Evolutionary conservation across 2,888 invertebrate genomes (phyloP).

Genomic region (Cheilosia impressa): DNA sequence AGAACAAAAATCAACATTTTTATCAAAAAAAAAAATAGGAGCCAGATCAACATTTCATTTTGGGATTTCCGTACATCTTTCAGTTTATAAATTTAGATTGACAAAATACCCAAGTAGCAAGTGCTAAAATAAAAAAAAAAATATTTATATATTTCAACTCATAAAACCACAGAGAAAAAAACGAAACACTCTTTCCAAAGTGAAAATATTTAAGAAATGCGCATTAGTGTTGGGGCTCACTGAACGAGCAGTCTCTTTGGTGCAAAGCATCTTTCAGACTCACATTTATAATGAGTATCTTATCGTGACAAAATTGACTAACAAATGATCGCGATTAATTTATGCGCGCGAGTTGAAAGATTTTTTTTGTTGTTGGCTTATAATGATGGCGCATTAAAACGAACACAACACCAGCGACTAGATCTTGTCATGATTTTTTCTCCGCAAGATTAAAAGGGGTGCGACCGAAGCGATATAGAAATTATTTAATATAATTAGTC

Average conservation of each 20-base stretch:
- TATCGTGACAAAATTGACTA: constrained; percentile 73
- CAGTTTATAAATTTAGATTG: constrained; percentile 31
- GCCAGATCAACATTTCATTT: constrained; percentile 36
- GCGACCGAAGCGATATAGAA: constrained; percentile 61
- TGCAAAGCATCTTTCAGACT: constrained; percentile 48
- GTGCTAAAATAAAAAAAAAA: constrained; percentile 22
- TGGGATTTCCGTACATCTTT: constrained; percentile 14
- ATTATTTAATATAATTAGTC: constrained; percentile 68
- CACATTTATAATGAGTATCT: constrained; percentile 64
- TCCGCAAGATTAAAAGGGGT: constrained; percentile 67
- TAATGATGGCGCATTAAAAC: constrained; percentile 7
- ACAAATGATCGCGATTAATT: constrained; percentile 69
- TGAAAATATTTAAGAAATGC: constrained; percentile 59
- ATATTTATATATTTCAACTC: not conserved
- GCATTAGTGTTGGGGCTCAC: constrained; percentile 46
- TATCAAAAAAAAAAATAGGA: not conserved
- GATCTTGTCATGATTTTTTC: constrained; percentile 66
- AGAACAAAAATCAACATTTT: constrained; percentile 15
- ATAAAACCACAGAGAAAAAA: not conserved
- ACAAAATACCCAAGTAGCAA: constrained; percentile 7
- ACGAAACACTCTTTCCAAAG: not conserved
- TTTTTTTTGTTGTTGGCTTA: constrained; percentile 1
- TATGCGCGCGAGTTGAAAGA: constrained; percentile 55
- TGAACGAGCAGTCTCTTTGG: not conserved
- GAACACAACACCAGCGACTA: constrained; percentile 39